Evolutionary conservation across 2,113 vertebrate species (phyloP).

Genomic region (Atlantisia rogersi): DNA sequence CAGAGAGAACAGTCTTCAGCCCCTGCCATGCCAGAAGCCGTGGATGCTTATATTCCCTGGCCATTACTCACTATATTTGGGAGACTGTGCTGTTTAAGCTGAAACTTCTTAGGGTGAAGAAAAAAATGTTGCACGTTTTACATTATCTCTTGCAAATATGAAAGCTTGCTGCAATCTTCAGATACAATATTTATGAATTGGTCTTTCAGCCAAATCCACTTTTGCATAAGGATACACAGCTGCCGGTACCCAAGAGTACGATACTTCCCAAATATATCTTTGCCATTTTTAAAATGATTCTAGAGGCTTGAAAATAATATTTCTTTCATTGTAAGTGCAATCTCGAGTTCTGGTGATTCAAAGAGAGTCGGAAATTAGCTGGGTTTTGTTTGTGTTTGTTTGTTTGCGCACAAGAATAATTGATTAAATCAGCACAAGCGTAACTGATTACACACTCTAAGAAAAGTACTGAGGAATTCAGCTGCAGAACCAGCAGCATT

Average conservation of each 20-base stretch:
- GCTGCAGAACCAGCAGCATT: constrained; percentile 12
- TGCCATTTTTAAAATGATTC: constrained; percentile 43
- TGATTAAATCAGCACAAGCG: constrained; percentile 60
- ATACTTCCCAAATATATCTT: constrained; percentile 56
- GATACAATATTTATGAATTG: constrained; percentile 64
- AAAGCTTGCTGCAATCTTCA: constrained; percentile 40
- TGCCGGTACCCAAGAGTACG: constrained; percentile 49
- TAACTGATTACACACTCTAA: constrained; percentile 62
- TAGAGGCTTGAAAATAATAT: constrained; percentile 38
- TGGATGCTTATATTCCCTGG: neutral
- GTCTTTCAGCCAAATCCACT: constrained; percentile 66
- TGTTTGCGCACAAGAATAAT: constrained; percentile 66
- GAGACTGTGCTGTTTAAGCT: neutral
- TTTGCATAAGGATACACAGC: constrained; percentile 63
- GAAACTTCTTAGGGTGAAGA: constrained; percentile 4
- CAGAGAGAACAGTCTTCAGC: neutral
- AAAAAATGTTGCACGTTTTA: constrained; percentile 54
- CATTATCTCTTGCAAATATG: constrained; percentile 51
- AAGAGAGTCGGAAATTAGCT: constrained; percentile 54
- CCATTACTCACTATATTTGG: neutral
- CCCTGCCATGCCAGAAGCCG: neutral
- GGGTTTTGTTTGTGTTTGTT: constrained; percentile 45
- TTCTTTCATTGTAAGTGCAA: constrained; percentile 44
- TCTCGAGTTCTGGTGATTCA: constrained; percentile 23
- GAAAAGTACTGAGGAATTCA: constrained; percentile 32